Conservation (phyloP, 1,140 invertebrate species). For the Cotesia chilonis region DNA sequence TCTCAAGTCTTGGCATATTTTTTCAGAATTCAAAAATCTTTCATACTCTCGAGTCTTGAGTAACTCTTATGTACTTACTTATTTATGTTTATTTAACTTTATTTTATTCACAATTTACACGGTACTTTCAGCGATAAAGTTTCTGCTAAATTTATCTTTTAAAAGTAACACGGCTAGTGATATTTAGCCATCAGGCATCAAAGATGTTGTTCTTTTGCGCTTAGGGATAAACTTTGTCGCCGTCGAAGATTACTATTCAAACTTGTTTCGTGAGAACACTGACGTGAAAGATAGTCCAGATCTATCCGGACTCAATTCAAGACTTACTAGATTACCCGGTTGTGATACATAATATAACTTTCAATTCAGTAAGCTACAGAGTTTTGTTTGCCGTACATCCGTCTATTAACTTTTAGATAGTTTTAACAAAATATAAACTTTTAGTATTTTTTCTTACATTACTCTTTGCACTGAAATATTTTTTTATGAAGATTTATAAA, state of each 20-base stretch:
- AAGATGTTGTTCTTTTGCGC: not conserved
- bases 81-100: not conserved
- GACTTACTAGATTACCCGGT: slow-evolving; percentile 5
- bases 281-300: slow-evolving; percentile 16
- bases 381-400: not conserved
- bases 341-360: not conserved
- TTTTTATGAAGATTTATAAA: no score
- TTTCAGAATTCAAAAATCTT: not conserved
- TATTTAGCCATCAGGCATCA: not conserved
- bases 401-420: not conserved
- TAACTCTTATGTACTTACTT: not conserved
- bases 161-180: not conserved
- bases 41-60: not conserved
- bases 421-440: not conserved
- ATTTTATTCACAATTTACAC: not conserved
- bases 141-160: not conserved
- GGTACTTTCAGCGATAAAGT: no score
- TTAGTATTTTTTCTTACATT: no score
- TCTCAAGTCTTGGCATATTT: slow-evolving; percentile 1
- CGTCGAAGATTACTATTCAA: slow-evolving; percentile 32
- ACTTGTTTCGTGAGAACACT: slow-evolving; percentile 25
- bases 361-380: not conserved
- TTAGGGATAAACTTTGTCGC: slow-evolving; percentile 26
- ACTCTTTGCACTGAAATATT: no score
- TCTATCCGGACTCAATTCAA: not conserved